Percentiles rank a stretch among this genome's conserved stretches.
Evolutionary conservation across 2,888 invertebrate species (phyloP).

Genomic region (Dioctria linearis): DNA sequence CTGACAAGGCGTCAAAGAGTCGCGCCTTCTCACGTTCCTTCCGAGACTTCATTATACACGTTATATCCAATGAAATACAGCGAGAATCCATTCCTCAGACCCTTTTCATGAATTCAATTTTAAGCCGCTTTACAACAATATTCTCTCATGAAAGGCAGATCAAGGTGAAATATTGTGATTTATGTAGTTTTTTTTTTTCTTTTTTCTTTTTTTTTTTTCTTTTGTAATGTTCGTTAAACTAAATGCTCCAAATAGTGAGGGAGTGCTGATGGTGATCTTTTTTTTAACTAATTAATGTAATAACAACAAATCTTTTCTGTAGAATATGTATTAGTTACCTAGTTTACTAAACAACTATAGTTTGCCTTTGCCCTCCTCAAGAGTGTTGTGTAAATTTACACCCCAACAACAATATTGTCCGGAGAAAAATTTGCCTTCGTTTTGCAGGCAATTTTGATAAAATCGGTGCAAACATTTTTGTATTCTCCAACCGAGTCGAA

Average conservation of each 20-base stretch:
- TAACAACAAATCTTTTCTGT: too few relatives aligned
- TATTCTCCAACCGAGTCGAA: slow-evolving; percentile 34
- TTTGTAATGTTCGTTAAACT: background rate
- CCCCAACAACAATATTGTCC: slow-evolving; percentile 2
- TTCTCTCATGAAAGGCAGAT: slow-evolving; percentile 42
- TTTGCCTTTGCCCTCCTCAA: too few relatives aligned
- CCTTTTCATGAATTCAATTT: slow-evolving; percentile 49
- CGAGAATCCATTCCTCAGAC: background rate
- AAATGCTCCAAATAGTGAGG: background rate
- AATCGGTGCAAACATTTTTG: slow-evolving; percentile 44
- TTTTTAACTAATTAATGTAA: too few relatives aligned
- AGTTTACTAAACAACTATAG: too few relatives aligned
- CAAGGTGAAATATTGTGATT: slow-evolving; percentile 42
- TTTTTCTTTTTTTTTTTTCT: slow-evolving; percentile 9
- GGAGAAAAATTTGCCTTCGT: background rate
- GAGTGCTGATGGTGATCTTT: background rate
- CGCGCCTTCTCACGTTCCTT: slow-evolving; percentile 47
- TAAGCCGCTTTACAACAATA: slow-evolving; percentile 34
- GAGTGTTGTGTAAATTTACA: background rate
- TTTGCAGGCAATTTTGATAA: slow-evolving; percentile 21
- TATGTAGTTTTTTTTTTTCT: slow-evolving; percentile 23
- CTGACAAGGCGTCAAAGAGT: slow-evolving; percentile 52
- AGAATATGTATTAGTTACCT: too few relatives aligned
- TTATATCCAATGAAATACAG: background rate
- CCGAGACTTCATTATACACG: slow-evolving; percentile 23